Evolutionary conservation across 2,888 invertebrate species (phyloP), one percentile per base, ranked within the genome.

Genomic region (Isotomurus palustris): DNA sequence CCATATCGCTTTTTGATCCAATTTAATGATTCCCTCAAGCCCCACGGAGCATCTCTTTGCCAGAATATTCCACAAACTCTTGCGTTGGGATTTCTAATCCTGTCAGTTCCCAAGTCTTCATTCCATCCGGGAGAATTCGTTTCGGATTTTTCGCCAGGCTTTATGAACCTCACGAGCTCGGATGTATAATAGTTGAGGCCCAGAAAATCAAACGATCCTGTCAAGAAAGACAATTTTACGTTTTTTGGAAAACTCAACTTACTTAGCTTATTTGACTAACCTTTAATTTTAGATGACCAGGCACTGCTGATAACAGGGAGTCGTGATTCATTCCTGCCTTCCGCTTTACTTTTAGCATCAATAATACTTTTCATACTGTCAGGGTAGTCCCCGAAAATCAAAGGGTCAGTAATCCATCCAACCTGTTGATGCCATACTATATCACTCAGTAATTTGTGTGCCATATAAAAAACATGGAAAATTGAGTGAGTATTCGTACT

Each of bases 371-470:
- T 49, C 66, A 66, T 66, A 0, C 49, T 44, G n/a, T 55, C 41
- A 3, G 66, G 66, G 43, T 66, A 66, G 2, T 64, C 48, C 10
- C 66, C 66, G 25, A 44, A 29, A 56, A 70, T 74, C 5, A 76
- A 69, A 2, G 76, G 75, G 66, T 75, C 70, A 3, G 73, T 72
- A 24, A 74, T 66, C 74, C 75, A 75, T 4, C 76, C 76, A n/a
- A 74, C 53, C 75, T 76, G 44, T n/a, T n/a, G n/a, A n/a, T n/a
- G n/a, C n/a, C 12, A 57, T 40, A 21, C 58, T 36, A 21, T 22
- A 38, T 58, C 21, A 19, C 47, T 25, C 19, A 38, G 12, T 6
- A 10, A 52, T 24, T 25, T 40, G 12, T 17, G 24, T n/a, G n/a
- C 4, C 21, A 14, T 22, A 19, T 29, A 8, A n/a, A 40, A 17